Base-by-base conservation (phyloP, 2,113 vertebrate genomes). In the Turnix velox region DNA sequence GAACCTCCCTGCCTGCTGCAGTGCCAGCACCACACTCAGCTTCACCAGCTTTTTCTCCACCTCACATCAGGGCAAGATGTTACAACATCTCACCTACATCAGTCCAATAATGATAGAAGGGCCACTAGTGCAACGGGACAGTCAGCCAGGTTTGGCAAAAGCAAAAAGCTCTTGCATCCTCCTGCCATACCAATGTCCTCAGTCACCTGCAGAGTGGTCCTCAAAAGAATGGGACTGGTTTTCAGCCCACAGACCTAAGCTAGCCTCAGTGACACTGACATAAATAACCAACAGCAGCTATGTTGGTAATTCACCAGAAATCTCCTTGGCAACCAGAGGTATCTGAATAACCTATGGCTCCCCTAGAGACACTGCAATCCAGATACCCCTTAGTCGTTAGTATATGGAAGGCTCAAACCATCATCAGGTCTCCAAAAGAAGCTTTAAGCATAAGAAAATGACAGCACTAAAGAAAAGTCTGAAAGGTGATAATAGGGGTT, bases 41-140 rank as follows among this genome's bases (percentile, higher is more conserved):
- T 57, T 10, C 6, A 67, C 39, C 40, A 6, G 7, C 51, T 18
- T 6, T 39, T 42, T 4, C 31, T 78, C 51, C 45, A 2, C 2
- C 7, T 49, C 51, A 25, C 9, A 3, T 9, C 9, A 14, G 0
- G 15, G 52, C 5, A 31, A 11, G 58, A 17, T 31, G 30, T 25
- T 10, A 51, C 45, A 30, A 11, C 0, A 23, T 39, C 39, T 58
- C 52, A 24, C 12, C 31, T 14, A n/a, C 40, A 48, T 9, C 43
- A 67, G 45, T 48, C 20, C 61, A 39, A 37, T 8, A 2, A 0
- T 0, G 4, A 23, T 5, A 30, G 6, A 3, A 25, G 9, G 1
- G 1, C 25, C 80, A 61, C 63, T 24, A 10, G 62, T 1, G 0
- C 0, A 0, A 63, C 1, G 6, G 49, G 37, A 24, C 65, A 80